Conservation (phyloP, 2,113 vertebrate species). For the Grus americana region DNA sequence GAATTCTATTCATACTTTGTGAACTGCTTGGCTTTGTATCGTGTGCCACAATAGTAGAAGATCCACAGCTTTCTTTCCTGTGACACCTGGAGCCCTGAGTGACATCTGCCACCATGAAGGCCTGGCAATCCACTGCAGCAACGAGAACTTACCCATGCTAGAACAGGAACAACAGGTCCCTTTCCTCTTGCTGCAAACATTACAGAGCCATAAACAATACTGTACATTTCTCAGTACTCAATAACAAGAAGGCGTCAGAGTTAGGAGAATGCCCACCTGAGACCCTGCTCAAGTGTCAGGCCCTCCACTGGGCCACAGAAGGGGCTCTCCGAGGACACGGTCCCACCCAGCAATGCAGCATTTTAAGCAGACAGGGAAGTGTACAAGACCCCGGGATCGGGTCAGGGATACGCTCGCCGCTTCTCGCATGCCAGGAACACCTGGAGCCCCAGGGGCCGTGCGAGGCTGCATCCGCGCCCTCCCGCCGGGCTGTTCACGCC, state of each 20-base stretch:
- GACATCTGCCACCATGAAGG: background rate
- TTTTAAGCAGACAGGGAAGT: background rate
- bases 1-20: background rate
- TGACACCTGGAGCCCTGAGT: background rate
- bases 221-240: fast-evolving
- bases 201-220: background rate
- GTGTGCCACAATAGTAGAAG: fast-evolving
- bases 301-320: background rate
- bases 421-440: background rate
- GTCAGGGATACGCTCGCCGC: background rate
- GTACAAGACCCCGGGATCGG: background rate
- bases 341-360: slow-evolving; percentile 27
- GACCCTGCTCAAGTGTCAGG: background rate
- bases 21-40: background rate
- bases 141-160: background rate
- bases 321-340: background rate
- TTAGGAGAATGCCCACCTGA: background rate
- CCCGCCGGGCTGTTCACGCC: background rate
- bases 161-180: background rate
- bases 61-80: background rate
- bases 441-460: background rate
- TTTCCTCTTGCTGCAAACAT: background rate
- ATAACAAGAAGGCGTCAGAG: background rate
- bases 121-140: background rate
- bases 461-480: background rate